Evolutionary conservation across 2,888 invertebrate species (phyloP).

Genomic region (Acanthoscelides obtectus): DNA sequence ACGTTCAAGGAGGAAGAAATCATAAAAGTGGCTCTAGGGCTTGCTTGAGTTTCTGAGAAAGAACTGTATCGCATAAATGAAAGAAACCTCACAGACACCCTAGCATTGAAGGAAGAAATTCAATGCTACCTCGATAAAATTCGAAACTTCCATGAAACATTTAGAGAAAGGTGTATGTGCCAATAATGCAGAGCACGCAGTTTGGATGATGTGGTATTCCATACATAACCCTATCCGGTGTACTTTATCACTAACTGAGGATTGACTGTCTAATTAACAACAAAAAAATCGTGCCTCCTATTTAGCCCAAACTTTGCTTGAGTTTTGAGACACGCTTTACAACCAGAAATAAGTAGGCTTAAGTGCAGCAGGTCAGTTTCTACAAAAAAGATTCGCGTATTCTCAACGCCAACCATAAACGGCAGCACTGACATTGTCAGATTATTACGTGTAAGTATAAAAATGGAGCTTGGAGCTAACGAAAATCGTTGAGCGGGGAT

Average conservation of each 20-base stretch:
- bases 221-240: no score
- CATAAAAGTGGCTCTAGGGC: no score
- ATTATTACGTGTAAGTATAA: not conserved
- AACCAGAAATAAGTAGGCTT: no score
- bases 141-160: not conserved
- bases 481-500: not conserved
- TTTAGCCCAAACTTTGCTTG: not conserved
- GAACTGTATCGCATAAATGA: no score
- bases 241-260: not conserved
- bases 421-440: not conserved
- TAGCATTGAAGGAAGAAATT: no score
- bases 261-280: not conserved
- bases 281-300: not conserved
- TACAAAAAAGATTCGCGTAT: no score
- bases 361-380: no score
- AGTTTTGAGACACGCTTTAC: not conserved
- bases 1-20: no score
- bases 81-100: no score
- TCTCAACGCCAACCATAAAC: not conserved
- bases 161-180: not conserved
- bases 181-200: not conserved
- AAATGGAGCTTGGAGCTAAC: not conserved
- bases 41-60: no score
- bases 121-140: no score
- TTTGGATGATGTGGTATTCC: not conserved